Percentiles rank a stretch among this genome's conserved stretches.
Conservation (phyloP, 2,113 vertebrate species). For the Bos javanicus region DNA sequence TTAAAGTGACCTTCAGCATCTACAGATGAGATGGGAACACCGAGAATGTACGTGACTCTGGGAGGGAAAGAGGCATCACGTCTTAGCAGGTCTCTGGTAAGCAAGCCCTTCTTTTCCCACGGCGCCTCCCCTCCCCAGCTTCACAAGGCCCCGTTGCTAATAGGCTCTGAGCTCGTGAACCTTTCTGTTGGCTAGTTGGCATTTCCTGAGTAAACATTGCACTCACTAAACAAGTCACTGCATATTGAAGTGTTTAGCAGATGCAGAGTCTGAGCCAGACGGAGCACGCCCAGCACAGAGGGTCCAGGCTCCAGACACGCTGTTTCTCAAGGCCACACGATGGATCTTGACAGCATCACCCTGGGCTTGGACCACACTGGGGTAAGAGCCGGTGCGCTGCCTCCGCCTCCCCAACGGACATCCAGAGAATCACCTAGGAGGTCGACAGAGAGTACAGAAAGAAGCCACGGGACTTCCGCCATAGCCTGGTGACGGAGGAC, state of each 20-base stretch:
- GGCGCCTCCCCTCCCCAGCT: background rate
- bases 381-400: no score
- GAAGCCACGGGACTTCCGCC: background rate
- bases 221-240: background rate
- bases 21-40: background rate
- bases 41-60: background rate
- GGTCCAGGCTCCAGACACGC: no score
- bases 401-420: accelerated
- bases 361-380: background rate
- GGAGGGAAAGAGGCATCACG: background rate
- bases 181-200: background rate
- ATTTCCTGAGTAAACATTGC: background rate
- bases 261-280: background rate
- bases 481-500: accelerated
- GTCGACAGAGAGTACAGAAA: background rate
- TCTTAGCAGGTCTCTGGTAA: background rate
- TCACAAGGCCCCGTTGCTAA: background rate
- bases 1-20: no score
- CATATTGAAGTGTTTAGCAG: background rate
- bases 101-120: background rate
- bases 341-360: no score
- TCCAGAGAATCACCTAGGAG: background rate
- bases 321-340: background rate
- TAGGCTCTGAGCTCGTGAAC: background rate
- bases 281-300: background rate